Percentiles rank a stretch among this genome's conserved stretches.
Conservation (phyloP, 2,888 invertebrate species). For the Aphidius colemani region DNA sequence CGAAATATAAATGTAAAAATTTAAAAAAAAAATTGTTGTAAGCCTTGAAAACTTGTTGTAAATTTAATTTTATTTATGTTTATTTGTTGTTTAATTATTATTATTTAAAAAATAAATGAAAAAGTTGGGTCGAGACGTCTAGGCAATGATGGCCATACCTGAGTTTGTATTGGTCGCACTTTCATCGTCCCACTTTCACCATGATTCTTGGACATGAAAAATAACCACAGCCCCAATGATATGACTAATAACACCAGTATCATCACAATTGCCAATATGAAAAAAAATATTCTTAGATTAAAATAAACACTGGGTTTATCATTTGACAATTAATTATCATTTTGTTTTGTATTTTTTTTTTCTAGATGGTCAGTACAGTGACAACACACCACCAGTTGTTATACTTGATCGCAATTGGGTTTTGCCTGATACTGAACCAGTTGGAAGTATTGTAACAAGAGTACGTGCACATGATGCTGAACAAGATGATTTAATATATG, state of each 20-base stretch:
- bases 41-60: no score
- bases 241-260: slow-evolving; percentile 17
- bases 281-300: neutral
- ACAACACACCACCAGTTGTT: slow-evolving; percentile 72
- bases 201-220: slow-evolving; percentile 28
- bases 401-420: slow-evolving; percentile 77
- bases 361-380: slow-evolving; percentile 63
- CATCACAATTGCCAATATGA: slow-evolving; percentile 16
- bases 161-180: slow-evolving; percentile 52
- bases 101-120: neutral
- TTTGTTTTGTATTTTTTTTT: slow-evolving; percentile 40
- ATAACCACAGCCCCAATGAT: slow-evolving; percentile 18
- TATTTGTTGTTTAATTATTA: no score
- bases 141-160: slow-evolving; percentile 33
- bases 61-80: no score
- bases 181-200: slow-evolving; percentile 59
- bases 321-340: neutral
- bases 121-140: slow-evolving; percentile 12
- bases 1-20: no score
- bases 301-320: neutral
- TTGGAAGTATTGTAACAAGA: slow-evolving; percentile 74
- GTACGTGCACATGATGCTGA: slow-evolving; percentile 73
- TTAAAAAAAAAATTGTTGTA: no score
- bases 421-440: slow-evolving; percentile 71
- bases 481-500: slow-evolving; percentile 69